Conservation (phyloP, 2,888 invertebrate genomes). For the Diabrotica balteata region DNA sequence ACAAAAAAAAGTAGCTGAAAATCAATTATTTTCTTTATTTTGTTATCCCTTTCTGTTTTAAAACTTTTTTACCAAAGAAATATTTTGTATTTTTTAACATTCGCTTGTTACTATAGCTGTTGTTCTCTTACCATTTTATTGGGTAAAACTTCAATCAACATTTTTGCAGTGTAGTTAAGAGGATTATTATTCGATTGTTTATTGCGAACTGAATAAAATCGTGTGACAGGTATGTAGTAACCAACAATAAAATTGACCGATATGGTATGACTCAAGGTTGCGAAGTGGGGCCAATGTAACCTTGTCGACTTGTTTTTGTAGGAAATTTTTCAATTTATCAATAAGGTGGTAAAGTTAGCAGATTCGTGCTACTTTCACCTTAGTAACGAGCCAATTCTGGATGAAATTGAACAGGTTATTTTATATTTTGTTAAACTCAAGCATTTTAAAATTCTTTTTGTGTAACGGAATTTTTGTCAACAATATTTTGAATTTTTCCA, state of each 20-base stretch:
- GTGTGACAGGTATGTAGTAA: constrained; percentile 31
- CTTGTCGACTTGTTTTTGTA: constrained; percentile 23
- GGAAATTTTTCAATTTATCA: constrained; percentile 13
- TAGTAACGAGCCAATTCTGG: too few species aligned
- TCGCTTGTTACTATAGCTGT: too few species aligned
- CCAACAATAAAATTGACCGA: constrained; percentile 30
- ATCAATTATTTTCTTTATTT: too few species aligned
- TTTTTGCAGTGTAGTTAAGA: constrained; percentile 7
- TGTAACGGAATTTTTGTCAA: too few species aligned
- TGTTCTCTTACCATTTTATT: neutral
- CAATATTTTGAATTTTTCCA: too few species aligned
- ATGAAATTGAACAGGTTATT: too few species aligned
- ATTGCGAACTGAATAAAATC: constrained; percentile 21
- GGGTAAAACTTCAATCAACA: constrained; percentile 1
- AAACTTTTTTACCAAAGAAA: too few species aligned
- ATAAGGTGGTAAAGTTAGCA: constrained; percentile 3
- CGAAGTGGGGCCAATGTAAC: constrained; percentile 26
- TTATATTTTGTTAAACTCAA: too few species aligned
- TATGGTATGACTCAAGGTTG: constrained; percentile 35
- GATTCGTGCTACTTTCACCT: neutral
- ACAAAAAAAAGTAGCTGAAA: too few species aligned
- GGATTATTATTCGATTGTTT: constrained; percentile 30
- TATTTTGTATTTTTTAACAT: too few species aligned
- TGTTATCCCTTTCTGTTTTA: too few species aligned
- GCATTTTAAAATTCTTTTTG: too few species aligned